phyloP scores from a whole-genome alignment of 2,113 vertebrate species.

The Marcusenius ussheri region DNA sequence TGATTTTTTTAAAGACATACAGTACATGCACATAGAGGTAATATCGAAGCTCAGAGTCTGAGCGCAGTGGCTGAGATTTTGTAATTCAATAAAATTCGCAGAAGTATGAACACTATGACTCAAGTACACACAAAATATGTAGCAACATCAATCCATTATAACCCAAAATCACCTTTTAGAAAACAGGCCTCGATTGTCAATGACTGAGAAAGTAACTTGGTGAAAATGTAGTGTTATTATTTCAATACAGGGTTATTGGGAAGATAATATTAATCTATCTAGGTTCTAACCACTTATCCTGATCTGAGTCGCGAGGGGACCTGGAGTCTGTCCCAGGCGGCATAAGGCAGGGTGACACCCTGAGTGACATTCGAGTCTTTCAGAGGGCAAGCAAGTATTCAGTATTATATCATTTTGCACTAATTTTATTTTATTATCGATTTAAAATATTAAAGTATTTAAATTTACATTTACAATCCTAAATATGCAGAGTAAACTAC shows the following conservation, averaged over 20 bases:
- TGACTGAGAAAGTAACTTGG: not conserved
- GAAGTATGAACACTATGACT: not conserved
- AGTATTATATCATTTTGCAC: not conserved
- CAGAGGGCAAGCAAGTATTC: not conserved
- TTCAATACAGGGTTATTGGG: not conserved
- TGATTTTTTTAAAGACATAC: not conserved
- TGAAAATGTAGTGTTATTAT: not conserved
- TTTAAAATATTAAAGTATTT: not conserved
- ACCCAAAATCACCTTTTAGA: not conserved
- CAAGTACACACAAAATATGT: not conserved
- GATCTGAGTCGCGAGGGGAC: not conserved
- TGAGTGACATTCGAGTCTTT: not conserved
- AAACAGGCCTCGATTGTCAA: not conserved
- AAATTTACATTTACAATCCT: not conserved
- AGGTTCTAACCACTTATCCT: not conserved
- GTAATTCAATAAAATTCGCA: not conserved
- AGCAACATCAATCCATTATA: not conserved
- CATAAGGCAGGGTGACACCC: no score
- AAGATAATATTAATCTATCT: not conserved
- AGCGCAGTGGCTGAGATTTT: not conserved
- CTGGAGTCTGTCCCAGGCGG: not conserved
- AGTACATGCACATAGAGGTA: not conserved
- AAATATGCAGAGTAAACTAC: not conserved
- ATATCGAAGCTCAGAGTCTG: not conserved
- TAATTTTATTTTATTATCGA: not conserved